Evolutionary conservation across 1,140 invertebrate species (phyloP).

Genomic region (Solenopsis invicta): DNA sequence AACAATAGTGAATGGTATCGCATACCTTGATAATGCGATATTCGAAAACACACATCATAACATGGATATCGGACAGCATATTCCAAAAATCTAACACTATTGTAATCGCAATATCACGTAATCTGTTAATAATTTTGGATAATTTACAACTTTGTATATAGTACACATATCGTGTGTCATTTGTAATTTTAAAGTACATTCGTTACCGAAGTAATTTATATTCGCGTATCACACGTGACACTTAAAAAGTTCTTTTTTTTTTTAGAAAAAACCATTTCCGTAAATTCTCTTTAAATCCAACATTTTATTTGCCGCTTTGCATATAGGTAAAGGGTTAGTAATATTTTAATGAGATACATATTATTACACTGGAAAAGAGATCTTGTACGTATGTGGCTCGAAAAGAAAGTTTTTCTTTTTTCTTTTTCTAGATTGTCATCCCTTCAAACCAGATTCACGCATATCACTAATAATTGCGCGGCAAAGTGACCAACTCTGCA

Average conservation of each 20-base stretch:
- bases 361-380: conserved; percentile 31
- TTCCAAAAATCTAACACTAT: neutral
- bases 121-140: conserved; percentile 30
- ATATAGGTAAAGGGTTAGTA: conserved; percentile 13
- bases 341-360: conserved; percentile 47
- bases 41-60: conserved; percentile 11
- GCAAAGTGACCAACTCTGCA: neutral
- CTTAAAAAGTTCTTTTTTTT: neutral
- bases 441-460: conserved; percentile 18
- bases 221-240: neutral
- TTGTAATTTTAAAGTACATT: neutral
- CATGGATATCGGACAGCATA: too few species aligned
- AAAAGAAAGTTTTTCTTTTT: conserved; percentile 16
- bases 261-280: conserved; percentile 21
- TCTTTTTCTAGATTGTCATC: neutral
- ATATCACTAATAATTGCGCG: conserved; percentile 2
- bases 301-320: conserved; percentile 19
- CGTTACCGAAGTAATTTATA: neutral
- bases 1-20: conserved; percentile 20
- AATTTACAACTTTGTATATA: neutral
- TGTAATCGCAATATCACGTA: neutral
- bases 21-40: neutral
- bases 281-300: conserved; percentile 42
- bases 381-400: conserved; percentile 10
- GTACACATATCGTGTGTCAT: neutral